Percentiles rank a stretch among this genome's conserved stretches.
Conservation (phyloP, 1,140 invertebrate genomes). For the Bombus cullumanus region DNA sequence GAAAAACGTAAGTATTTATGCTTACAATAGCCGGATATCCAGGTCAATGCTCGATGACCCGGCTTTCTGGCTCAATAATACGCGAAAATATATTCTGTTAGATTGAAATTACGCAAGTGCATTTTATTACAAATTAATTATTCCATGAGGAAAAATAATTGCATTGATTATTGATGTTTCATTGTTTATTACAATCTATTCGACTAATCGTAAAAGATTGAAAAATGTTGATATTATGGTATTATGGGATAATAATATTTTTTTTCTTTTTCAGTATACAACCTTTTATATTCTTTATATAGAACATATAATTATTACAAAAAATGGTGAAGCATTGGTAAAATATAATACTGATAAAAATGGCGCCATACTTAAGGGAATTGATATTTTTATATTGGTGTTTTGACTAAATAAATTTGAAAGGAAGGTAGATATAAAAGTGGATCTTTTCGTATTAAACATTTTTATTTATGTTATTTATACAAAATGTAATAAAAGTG, state of each 20-base stretch:
- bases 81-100: neutral
- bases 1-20: constrained; percentile 30
- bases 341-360: neutral
- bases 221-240: neutral
- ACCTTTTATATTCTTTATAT: neutral
- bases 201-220: neutral
- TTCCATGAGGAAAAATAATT: neutral
- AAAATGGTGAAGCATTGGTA: neutral
- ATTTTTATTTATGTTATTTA: neutral
- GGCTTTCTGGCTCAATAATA: constrained; percentile 6
- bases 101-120: neutral
- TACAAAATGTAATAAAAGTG: neutral
- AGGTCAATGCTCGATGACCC: constrained; percentile 66
- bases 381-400: neutral
- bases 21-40: constrained; percentile 73
- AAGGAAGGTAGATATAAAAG: neutral
- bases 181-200: neutral
- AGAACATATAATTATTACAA: neutral
- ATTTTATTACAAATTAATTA: neutral
- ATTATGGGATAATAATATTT: neutral
- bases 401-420: neutral
- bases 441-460: neutral
- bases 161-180: neutral
- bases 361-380: neutral
- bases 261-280: neutral